Conservation (phyloP, 1,140 invertebrate species). For the Acromyrmex heyeri region DNA sequence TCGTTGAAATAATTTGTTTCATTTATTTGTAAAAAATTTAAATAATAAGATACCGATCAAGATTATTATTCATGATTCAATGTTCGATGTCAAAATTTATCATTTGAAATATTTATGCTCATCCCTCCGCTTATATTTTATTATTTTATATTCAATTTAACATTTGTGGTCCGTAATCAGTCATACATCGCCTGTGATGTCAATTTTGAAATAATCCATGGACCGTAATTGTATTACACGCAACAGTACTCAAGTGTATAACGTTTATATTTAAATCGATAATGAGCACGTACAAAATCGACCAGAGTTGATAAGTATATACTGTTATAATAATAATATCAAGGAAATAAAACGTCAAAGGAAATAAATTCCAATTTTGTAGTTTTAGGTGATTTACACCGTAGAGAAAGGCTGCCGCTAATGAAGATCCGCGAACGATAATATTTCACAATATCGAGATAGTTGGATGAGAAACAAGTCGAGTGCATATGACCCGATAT, state of each 20-base stretch:
- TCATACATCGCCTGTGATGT: slow-evolving; percentile 16
- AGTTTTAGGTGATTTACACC: slow-evolving; percentile 39
- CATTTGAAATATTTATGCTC: background rate
- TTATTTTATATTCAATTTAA: slow-evolving; percentile 48
- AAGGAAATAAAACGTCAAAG: slow-evolving; percentile 25
- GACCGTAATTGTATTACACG: slow-evolving; percentile 43
- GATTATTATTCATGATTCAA: background rate
- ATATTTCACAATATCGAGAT: slow-evolving; percentile 75
- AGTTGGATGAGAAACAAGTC: slow-evolving; percentile 42
- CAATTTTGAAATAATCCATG: slow-evolving; percentile 54
- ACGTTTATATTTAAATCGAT: slow-evolving; percentile 43
- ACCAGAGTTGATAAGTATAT: background rate
- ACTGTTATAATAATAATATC: slow-evolving; percentile 12
- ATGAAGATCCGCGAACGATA: slow-evolving; percentile 62
- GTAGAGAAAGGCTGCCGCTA: slow-evolving; percentile 28
- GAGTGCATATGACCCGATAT: background rate
- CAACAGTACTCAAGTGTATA: slow-evolving; percentile 14
- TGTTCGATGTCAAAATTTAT: background rate
- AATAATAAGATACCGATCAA: background rate
- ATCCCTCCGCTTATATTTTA: background rate
- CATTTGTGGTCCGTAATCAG: slow-evolving; percentile 46
- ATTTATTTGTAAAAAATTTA: background rate
- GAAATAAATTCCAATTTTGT: slow-evolving; percentile 34
- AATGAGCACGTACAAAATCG: slow-evolving; percentile 30
- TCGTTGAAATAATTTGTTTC: background rate